A percentile compares a stretch with the other conserved stretches of the same genome.
Evolutionary conservation across 2,888 invertebrate species (phyloP).

Genomic region (Tenthredo notha): DNA sequence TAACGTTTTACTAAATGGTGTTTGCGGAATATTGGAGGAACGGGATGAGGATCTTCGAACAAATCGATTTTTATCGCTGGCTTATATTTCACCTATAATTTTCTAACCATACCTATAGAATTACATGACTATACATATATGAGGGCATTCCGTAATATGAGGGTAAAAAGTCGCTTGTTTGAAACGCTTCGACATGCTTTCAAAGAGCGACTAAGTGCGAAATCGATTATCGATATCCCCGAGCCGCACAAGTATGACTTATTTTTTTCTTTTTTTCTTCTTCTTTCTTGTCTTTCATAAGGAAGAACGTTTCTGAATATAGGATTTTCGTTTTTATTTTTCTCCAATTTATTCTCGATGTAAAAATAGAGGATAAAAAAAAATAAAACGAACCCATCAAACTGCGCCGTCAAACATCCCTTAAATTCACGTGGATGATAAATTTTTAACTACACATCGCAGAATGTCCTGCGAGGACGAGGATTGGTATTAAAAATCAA

Average conservation of each 20-base stretch:
- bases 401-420: no score
- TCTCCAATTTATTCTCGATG: neutral
- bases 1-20: neutral
- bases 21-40: neutral
- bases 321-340: neutral
- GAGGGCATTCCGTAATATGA: neutral
- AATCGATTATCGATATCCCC: constrained; percentile 9
- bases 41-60: neutral
- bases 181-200: neutral
- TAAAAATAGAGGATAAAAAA: no score
- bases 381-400: no score
- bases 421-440: neutral
- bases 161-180: neutral
- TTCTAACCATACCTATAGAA: neutral
- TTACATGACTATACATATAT: neutral
- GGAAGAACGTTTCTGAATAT: no score
- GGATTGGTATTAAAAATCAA: neutral
- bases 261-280: neutral
- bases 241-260: neutral
- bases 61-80: constrained; percentile 5
- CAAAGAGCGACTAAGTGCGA: neutral
- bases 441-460: neutral
- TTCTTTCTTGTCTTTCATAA: no score
- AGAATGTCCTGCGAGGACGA: neutral
- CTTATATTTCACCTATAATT: constrained; percentile 18